Evolutionary conservation across 2,888 invertebrate species (phyloP), one percentile per base, ranked within the genome.

Genomic region (Pristionchus fissidentatus): DNA sequence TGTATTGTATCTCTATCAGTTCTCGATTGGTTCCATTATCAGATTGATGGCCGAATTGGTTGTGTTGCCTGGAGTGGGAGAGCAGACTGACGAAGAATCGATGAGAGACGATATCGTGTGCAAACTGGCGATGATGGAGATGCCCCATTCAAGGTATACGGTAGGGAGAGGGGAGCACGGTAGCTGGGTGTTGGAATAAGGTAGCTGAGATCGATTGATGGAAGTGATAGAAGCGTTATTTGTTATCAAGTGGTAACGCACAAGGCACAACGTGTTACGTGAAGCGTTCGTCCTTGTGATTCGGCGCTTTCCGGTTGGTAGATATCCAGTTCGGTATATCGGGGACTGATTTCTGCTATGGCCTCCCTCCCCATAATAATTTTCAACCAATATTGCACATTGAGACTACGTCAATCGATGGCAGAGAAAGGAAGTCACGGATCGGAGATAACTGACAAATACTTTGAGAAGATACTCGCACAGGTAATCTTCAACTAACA

Each of bases 31-130:
- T n/a, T n/a, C n/a, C 19, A 3, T 35, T 85, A 87, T 83, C 84
- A 88, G 88, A 66, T 84, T 90, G 15, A 83, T 90, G 41, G 85
- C 89, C 29, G 89, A 91, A 55, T 49, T 90, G 5, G 83, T 91
- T 5, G 85, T 88, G 15, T 83, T 87, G 49, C 85, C 87, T 13
- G 84, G 87, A 26, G 86, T 87, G 73, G 85, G 85, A 22, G 89
- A 87, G 73, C n/a, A 79, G 83, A 81, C 55, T 22, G 26, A 32
- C 1, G 78, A 84, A 26, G 85, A 87, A 29, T 73, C 84, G n/a
- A 46, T 88, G 19, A 73, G 77, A 38, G 60, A 79, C 13, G 87
- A 88, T 73, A 77, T 87, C 38, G 84, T 88, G n/a, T 49, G 66
- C 19, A 75, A 62, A 32, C 85, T 88, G 41, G 83, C 85, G 55